Percentiles rank a stretch among this genome's conserved stretches.
These are phyloP conservation scores for Ceraclea dissimilis DNA, from an alignment of 2,888 invertebrate species.

Conservation along the genomic window DNA sequence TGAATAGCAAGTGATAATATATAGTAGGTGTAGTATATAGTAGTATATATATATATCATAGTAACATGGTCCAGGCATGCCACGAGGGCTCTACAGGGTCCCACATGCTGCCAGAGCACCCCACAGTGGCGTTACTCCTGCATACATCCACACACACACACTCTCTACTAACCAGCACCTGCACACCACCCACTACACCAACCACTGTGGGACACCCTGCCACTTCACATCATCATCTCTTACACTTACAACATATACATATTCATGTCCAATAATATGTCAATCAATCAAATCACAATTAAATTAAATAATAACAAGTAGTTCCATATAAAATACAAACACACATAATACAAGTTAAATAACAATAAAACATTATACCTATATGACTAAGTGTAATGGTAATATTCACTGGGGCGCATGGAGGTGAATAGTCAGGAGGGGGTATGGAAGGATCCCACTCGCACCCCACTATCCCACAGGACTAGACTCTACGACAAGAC, in stretches of 20 bases:
- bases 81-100: slow-evolving; percentile 11
- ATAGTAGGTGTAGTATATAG: neutral
- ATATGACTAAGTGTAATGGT: neutral
- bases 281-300: neutral
- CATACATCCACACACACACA: neutral
- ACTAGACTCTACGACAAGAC: neutral
- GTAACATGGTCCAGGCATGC: slow-evolving; percentile 10
- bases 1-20: slow-evolving; percentile 6
- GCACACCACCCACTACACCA: neutral
- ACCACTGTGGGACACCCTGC: neutral
- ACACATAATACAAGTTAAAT: neutral
- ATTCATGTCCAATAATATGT: neutral
- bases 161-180: neutral
- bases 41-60: neutral
- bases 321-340: neutral
- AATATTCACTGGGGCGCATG: neutral
- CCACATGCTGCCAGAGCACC: neutral
- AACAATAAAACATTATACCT: neutral
- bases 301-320: neutral
- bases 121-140: neutral
- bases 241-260: neutral
- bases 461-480: slow-evolving; percentile 6
- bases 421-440: neutral
- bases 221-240: neutral
- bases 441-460: slow-evolving; percentile 1